Evolutionary conservation across 2,113 vertebrate species (phyloP), one percentile per base, ranked within the genome.

Genomic region (Dicaeum eximium): DNA sequence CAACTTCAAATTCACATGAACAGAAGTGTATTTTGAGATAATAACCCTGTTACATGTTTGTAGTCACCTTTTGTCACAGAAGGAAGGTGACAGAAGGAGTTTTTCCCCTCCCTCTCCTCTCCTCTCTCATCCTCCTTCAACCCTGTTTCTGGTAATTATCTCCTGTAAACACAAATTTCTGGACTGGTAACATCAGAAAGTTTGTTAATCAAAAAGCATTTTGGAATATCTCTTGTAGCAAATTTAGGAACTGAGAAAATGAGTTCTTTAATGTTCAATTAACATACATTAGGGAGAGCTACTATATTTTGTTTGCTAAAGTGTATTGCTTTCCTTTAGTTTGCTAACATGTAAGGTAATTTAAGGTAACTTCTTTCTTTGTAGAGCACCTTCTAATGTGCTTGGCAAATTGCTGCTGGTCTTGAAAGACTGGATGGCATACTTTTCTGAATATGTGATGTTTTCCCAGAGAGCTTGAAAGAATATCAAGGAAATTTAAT

Each of bases 361-460:
- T 86, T 83, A 94, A 96, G 95, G 94, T 96, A 95, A 86, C 87
- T 51, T 92, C 35, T 92, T 88, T 65, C 93, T 94, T 96, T 96
- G 90, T 96, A 95, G 92, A 93, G 51, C 64, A 95, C 88, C 75
- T 94, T 96, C 75, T 95, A 84, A 96, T 92, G 92, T 93, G 92
- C 75, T 96, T 96, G 95, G 94, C 92, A 96, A 94, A 96, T 96
- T 86, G 82, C 79, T 92, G 48, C 85, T 90, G 64, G 62, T 96
- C 95, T 95, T 94, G 94, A 96, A 96, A 96, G 95, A 94, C 95
- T 83, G 90, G 95, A 70, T 96, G 82, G 94, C 93, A 83, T 71
- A n/a, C 88, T 93, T 93, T 74, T 42, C 40, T 93, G 95, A 90
- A 65, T 97, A 74, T 60, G 38, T 91, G 96, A 93, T 94, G 74